phyloP scores from a whole-genome alignment of 2,888 invertebrate genomes.

The Agrotis puta region DNA sequence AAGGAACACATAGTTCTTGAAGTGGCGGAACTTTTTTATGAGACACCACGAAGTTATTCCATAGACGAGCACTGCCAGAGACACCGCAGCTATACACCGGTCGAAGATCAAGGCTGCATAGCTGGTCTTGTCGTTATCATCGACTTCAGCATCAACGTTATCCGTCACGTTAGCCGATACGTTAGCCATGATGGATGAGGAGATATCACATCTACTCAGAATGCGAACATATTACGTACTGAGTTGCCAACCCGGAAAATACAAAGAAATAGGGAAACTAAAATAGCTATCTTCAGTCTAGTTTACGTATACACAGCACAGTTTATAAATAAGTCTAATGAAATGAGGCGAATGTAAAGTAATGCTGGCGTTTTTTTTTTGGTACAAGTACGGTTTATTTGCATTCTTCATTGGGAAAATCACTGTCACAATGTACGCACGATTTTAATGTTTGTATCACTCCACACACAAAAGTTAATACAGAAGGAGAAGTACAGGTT shows the following conservation, averaged over 20 bases:
- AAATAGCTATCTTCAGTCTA: neutral
- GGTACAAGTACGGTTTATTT: neutral
- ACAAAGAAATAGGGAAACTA: neutral
- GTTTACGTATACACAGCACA: neutral
- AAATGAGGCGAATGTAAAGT: neutral
- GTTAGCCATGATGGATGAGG: neutral
- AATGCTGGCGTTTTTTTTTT: neutral
- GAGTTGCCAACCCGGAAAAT: neutral
- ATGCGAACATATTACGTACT: neutral
- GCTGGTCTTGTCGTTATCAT: no score
- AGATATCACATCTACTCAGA: neutral
- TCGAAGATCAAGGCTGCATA: neutral
- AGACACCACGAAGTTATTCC: slow-evolving; percentile 18
- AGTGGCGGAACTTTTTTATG: slow-evolving; percentile 9
- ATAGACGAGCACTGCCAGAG: slow-evolving; percentile 6
- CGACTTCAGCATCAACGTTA: no score
- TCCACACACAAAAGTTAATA: no score
- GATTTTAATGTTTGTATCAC: no score
- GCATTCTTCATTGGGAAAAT: no score
- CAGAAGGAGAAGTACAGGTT: no score
- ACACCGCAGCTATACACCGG: neutral
- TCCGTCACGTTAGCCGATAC: no score
- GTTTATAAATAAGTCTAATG: neutral
- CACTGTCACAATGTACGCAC: no score
- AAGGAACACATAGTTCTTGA: slow-evolving; percentile 11